phyloP scores from a whole-genome alignment of 2,113 vertebrate species.

The Geococcyx californianus region DNA sequence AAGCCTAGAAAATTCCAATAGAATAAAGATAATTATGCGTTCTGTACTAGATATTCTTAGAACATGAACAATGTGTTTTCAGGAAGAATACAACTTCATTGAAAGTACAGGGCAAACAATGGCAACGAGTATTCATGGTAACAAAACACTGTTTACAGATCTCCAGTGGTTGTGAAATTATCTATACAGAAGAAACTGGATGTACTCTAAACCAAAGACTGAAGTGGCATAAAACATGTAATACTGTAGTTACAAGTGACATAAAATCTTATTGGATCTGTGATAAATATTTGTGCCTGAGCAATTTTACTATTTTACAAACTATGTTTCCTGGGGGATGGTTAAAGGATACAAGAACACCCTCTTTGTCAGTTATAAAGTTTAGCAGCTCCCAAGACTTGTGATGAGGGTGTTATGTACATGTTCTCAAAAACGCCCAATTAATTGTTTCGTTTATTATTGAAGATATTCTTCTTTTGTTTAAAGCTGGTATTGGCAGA shows the following conservation, averaged over 20 bases:
- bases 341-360: constrained; percentile 39
- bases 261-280: constrained; percentile 71
- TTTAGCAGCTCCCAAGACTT: background rate
- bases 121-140: background rate
- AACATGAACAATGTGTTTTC: constrained; percentile 11
- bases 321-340: constrained; percentile 15
- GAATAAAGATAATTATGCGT: constrained; percentile 56
- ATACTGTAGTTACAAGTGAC: constrained; percentile 62
- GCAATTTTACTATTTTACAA: constrained; percentile 64
- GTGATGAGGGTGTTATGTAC: background rate
- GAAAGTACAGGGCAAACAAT: constrained; percentile 23
- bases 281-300: constrained; percentile 70
- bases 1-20: constrained; percentile 29
- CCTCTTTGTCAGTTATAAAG: constrained; percentile 39
- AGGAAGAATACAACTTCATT: constrained; percentile 4
- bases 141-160: constrained; percentile 58
- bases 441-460: constrained; percentile 17
- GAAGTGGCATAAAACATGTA: constrained; percentile 61
- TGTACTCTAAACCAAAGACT: constrained; percentile 41
- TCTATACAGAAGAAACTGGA: constrained; percentile 35
- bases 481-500: background rate
- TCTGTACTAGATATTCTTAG: constrained; percentile 33
- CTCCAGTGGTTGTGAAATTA: constrained; percentile 57
- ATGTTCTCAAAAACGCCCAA: constrained; percentile 18
- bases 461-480: constrained; percentile 4